These are phyloP conservation scores for Cinclus cinclus DNA, from an alignment of 2,113 vertebrate species.

Conservation along the genomic window DNA sequence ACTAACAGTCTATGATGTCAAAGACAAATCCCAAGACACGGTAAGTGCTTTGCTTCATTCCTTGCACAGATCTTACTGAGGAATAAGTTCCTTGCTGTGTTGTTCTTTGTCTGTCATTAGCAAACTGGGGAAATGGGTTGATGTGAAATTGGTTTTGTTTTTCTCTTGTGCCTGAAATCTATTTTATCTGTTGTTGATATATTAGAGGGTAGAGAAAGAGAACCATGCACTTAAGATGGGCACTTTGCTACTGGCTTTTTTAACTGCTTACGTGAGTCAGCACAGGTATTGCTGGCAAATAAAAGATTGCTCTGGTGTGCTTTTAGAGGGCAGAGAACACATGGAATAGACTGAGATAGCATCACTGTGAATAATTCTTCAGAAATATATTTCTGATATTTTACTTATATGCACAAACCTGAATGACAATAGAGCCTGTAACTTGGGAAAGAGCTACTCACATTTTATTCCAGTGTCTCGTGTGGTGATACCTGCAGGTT, in stretches of 20 bases:
- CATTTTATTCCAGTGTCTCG: neutral
- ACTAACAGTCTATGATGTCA: slow-evolving; percentile 94
- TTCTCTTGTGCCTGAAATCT: neutral
- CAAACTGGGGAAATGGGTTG: neutral
- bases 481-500: neutral
- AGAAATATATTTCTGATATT: slow-evolving; percentile 7
- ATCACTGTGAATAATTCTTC: neutral
- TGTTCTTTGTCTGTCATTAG: neutral
- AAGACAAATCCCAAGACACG: slow-evolving; percentile 88
- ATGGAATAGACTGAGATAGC: neutral
- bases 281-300: neutral
- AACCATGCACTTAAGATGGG: neutral
- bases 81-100: neutral
- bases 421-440: neutral
- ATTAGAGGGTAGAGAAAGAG: neutral
- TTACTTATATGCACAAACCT: neutral
- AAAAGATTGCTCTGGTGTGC: neutral
- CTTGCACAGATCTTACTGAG: neutral
- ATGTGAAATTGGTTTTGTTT: neutral
- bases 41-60: slow-evolving; percentile 78
- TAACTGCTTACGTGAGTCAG: neutral
- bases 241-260: neutral
- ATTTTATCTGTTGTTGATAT: neutral
- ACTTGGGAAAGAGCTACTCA: neutral
- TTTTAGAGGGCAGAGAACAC: neutral